phyloP scores from a whole-genome alignment of 2,797 vertebrate species.

The Corythornis leucogaster region DNA sequence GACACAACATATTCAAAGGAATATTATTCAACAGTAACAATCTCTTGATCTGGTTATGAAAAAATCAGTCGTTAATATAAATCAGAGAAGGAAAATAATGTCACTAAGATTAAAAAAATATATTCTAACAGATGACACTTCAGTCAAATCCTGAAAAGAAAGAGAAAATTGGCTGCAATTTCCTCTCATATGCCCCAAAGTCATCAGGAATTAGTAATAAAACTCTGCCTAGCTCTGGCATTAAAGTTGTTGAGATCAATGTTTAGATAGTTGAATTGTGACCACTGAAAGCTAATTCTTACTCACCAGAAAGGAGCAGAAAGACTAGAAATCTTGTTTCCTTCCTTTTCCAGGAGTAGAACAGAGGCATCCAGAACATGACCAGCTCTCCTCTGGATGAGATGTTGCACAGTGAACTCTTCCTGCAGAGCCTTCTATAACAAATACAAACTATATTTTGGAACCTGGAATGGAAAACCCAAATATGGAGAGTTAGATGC shows the following conservation, averaged over 20 bases:
- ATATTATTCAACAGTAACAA: neutral
- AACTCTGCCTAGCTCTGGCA: neutral
- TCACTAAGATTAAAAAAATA: neutral
- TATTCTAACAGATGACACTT: neutral
- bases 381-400: neutral
- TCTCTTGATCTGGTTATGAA: neutral
- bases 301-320: neutral
- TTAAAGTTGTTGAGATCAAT: neutral
- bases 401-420: neutral
- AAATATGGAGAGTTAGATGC: neutral
- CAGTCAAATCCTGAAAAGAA: neutral
- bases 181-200: neutral
- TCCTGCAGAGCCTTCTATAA: neutral
- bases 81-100: neutral
- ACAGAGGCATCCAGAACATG: neutral
- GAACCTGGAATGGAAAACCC: neutral
- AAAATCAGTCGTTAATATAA: neutral
- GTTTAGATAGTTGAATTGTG: neutral
- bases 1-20: neutral
- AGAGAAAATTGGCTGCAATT: neutral
- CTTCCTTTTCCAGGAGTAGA: neutral
- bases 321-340: neutral
- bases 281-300: neutral
- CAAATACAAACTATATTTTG: neutral
- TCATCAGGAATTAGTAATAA: neutral